These are phyloP conservation scores for Xestia xanthographa DNA, from an alignment of 2,888 invertebrate species.

Conservation along the genomic window DNA sequence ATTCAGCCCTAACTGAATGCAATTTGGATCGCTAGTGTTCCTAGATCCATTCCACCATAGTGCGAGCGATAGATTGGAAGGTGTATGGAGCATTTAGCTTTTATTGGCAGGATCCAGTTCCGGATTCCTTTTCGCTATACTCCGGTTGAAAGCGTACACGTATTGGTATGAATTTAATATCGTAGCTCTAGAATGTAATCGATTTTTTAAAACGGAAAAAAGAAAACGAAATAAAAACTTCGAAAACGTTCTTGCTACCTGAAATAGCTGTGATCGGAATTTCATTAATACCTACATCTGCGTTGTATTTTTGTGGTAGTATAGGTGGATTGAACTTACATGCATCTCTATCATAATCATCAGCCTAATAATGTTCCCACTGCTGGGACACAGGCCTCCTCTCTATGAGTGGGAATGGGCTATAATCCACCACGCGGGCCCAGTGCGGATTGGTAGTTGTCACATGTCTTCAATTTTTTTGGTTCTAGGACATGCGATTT, in stretches of 20 bases:
- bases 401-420: too few relatives aligned
- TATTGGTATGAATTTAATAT: constrained; percentile 12
- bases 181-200: neutral
- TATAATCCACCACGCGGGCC: too few relatives aligned
- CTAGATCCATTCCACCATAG: constrained; percentile 27
- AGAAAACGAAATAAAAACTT: neutral
- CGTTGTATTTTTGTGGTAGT: neutral
- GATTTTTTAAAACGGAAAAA: neutral
- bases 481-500: too few relatives aligned
- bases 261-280: neutral
- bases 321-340: neutral
- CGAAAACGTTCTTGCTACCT: neutral
- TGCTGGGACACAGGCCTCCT: too few relatives aligned
- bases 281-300: neutral
- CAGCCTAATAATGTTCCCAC: too few relatives aligned
- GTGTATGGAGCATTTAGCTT: constrained; percentile 27
- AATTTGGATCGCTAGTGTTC: constrained; percentile 36
- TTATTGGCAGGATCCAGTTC: constrained; percentile 34
- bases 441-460: too few relatives aligned
- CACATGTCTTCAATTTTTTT: too few relatives aligned
- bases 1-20: constrained; percentile 24
- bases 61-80: constrained; percentile 23
- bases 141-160: constrained; percentile 1
- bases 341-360: too few relatives aligned
- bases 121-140: constrained; percentile 3